Evolutionary conservation across 1,140 invertebrate species (phyloP).

Genomic region (Acyrthosiphon pisum): DNA sequence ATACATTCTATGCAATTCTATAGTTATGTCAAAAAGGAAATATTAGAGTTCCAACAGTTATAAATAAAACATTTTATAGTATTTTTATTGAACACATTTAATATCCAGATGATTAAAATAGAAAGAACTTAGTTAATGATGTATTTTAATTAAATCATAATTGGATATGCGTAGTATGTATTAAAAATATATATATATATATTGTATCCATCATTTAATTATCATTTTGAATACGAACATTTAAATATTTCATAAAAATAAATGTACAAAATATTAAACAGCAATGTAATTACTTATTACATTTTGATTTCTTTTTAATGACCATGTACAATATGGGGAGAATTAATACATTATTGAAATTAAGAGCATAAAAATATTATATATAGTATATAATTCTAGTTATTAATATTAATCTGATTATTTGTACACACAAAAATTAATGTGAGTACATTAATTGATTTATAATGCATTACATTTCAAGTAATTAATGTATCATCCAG

Average conservation of each 20-base stretch:
- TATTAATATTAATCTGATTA: neutral
- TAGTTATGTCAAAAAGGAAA: neutral
- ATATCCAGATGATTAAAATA: neutral
- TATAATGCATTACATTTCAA: slow-evolving; percentile 61
- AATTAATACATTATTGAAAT: neutral
- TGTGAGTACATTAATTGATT: neutral
- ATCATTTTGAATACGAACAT: neutral
- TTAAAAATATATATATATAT: neutral
- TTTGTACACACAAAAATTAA: neutral
- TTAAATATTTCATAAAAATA: neutral
- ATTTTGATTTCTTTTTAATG: neutral
- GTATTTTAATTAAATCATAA: neutral
- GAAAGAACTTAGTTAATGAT: neutral
- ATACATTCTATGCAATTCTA: neutral
- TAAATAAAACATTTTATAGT: neutral
- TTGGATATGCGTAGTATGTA: neutral
- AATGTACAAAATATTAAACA: neutral
- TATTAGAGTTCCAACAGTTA: no score
- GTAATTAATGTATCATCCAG: slow-evolving; percentile 89
- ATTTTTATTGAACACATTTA: neutral
- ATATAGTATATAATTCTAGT: neutral
- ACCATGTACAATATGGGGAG: neutral
- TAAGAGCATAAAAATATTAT: neutral
- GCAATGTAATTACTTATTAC: neutral
- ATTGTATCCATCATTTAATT: neutral